Conservation (phyloP, 2,888 invertebrate species). For the Rhingia rostrata region DNA sequence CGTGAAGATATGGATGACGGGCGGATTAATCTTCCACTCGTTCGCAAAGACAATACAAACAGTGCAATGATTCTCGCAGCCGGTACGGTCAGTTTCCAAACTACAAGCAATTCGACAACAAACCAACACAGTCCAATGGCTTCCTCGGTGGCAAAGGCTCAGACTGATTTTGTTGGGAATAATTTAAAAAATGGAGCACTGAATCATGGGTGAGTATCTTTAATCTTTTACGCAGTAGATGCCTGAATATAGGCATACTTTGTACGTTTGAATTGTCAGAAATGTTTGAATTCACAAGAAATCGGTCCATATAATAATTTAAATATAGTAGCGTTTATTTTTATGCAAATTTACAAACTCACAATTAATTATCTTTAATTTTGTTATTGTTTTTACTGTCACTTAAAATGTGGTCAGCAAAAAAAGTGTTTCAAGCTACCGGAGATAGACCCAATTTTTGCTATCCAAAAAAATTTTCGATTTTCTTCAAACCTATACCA, state of each 20-base stretch:
- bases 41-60: slow-evolving; percentile 77
- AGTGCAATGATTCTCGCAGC: slow-evolving; percentile 77
- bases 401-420: too few species aligned
- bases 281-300: neutral
- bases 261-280: neutral
- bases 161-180: slow-evolving; percentile 78
- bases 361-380: too few species aligned
- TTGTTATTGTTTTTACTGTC: too few species aligned
- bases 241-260: slow-evolving; percentile 3
- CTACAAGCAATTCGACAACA: slow-evolving; percentile 48
- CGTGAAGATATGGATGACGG: slow-evolving; percentile 77
- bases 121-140: slow-evolving; percentile 69
- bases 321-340: too few species aligned
- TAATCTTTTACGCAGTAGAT: neutral
- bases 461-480: too few species aligned
- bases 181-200: slow-evolving; percentile 78
- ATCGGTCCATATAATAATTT: too few species aligned
- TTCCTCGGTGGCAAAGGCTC: slow-evolving; percentile 61
- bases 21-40: slow-evolving; percentile 78
- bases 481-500: too few species aligned
- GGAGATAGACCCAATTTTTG: too few species aligned
- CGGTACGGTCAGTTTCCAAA: slow-evolving; percentile 72
- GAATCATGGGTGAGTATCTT: slow-evolving; percentile 77
- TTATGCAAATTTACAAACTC: too few species aligned
- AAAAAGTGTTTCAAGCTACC: too few species aligned